Conservation (phyloP, 2,797 vertebrate genomes). For the Aulostomus chinensis region DNA sequence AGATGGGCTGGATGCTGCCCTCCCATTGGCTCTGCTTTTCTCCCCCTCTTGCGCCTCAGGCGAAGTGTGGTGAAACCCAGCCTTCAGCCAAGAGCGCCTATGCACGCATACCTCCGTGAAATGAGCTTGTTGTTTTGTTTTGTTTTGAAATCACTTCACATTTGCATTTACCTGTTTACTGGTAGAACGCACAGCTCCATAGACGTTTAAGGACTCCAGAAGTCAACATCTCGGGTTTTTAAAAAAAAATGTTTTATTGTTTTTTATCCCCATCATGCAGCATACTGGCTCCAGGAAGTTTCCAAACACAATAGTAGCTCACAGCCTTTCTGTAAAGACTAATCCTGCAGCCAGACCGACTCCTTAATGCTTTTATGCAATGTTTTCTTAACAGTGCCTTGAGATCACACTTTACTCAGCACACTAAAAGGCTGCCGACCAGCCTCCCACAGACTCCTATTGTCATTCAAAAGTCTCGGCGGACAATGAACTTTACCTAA, state of each 20-base stretch:
- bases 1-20: conserved; percentile 83
- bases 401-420: conserved; percentile 59
- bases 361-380: conserved; percentile 65
- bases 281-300: conserved; percentile 1
- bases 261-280: too few species aligned
- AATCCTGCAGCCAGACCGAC: conserved; percentile 62
- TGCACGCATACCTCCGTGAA: conserved; percentile 43
- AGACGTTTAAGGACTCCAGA: too few species aligned
- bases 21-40: conserved; percentile 87
- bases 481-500: conserved; percentile 61
- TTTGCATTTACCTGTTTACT: conserved; percentile 58
- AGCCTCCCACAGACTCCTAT: conserved; percentile 40
- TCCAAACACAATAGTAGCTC: conserved; percentile 14
- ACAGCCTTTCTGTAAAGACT: conserved; percentile 15
- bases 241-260: neutral
- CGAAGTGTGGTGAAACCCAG: conserved; percentile 74
- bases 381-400: conserved; percentile 65
- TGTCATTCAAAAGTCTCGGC: conserved; percentile 69
- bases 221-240: neutral
- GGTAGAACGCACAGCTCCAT: neutral
- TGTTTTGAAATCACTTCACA: neutral
- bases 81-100: conserved; percentile 46
- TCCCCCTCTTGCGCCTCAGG: conserved; percentile 79
- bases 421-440: conserved; percentile 40
- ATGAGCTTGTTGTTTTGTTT: conserved; percentile 22